Evolutionary conservation across 2,113 vertebrate species (phyloP).

Genomic region (Periophthalmus modestus): DNA sequence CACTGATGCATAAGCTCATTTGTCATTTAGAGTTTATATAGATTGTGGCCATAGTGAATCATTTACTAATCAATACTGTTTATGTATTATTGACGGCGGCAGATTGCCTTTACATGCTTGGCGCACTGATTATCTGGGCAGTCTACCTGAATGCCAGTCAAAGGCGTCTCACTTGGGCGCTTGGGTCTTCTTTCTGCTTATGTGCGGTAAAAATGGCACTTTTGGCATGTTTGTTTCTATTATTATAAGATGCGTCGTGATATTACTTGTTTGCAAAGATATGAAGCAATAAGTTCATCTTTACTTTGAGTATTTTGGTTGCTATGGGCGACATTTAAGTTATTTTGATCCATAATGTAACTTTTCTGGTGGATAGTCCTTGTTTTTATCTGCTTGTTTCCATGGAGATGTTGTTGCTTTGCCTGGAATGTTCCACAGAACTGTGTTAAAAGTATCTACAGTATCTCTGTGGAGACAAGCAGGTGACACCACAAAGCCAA

Average conservation of each 20-base stretch:
- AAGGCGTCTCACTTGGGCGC: conserved; percentile 8
- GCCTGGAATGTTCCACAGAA: no score
- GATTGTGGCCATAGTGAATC: conserved; percentile 44
- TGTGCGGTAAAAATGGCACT: not conserved
- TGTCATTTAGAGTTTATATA: conserved; percentile 40
- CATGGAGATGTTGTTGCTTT: no score
- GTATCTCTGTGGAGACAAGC: no score
- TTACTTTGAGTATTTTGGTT: no score
- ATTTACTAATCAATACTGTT: conserved; percentile 60
- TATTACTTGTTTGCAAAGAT: not conserved
- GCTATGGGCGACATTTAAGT: not conserved
- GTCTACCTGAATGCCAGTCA: conserved; percentile 20
- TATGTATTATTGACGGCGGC: conserved; percentile 52
- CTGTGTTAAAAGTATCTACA: no score
- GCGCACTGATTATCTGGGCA: conserved; percentile 47
- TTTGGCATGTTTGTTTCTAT: not conserved
- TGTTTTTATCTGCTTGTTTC: no score
- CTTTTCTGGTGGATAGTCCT: no score
- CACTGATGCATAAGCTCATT: conserved; percentile 40
- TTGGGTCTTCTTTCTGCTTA: not conserved
- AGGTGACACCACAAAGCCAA: no score
- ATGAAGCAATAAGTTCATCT: not conserved
- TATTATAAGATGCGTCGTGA: not conserved
- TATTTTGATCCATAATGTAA: no score
- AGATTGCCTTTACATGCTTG: conserved; percentile 48